Base-by-base conservation (phyloP, 1,140 invertebrate genomes). In the Tetramorium parvispinum region DNA sequence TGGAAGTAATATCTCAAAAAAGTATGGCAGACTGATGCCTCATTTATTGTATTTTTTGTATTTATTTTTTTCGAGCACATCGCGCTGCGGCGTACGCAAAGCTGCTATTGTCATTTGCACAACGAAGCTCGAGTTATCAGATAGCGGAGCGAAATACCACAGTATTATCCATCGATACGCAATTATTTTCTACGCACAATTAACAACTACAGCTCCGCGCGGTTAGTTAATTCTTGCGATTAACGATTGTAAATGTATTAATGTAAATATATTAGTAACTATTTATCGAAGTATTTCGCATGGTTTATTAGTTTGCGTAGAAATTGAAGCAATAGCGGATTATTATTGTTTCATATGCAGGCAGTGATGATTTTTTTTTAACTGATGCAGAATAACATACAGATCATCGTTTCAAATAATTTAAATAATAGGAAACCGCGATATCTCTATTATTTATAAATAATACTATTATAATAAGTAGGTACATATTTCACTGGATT, bases 151-250 rank as follows among this genome's bases (percentile, higher is more conserved):
- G 10, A 66, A 65, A 65, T 65, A 21, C 18, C 27, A n/a, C 40
- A 6, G n/a, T 66, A 66, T 66, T 66, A 46, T 65, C 8, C 61
- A 40, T 11, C 10, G 10, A n/a, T 21, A 65, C 61, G 61, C 16
- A 65, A 66, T 66, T 66, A 66, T 66, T 66, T 40, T 66, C 63
- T 40, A 37, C 8, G 10, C n/a, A 40, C 63, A 66, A 66, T 66
- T 66, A 66, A 66, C 37, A 66, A 21, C 63, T 66, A 66, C 43
- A 8, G 40, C n/a, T 7, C 37, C 3, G n/a, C 63, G 40, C 63
- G 63, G 40, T 66, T 66, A 46, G 40, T 65, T 65, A 66, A 66
- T 5, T 46, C 4, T 11, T 18, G 1, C n/a, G 40, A 66, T 66
- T 66, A 66, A 66, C 37, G n/a, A 13, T 40, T 43, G 63, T 65